These are phyloP conservation scores for Microplitis manilae DNA, from an alignment of 2,888 invertebrate genomes.

Conservation along the genomic window DNA sequence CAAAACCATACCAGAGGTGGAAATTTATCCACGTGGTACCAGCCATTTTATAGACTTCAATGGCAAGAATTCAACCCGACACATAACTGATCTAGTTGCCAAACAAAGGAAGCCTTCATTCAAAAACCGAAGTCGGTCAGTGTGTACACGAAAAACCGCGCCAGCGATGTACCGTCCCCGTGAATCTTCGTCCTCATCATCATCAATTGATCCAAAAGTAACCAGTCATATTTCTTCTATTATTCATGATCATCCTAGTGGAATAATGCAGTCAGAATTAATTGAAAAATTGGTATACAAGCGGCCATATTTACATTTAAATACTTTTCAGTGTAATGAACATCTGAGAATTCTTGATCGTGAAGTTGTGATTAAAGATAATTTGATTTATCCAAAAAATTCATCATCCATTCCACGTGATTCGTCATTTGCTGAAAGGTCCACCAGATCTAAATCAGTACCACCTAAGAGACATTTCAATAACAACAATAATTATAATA, in stretches of 20 bases:
- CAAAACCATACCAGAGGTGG: conserved; percentile 46
- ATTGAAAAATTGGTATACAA: background rate
- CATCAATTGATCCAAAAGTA: background rate
- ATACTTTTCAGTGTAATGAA: background rate
- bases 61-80: conserved; percentile 53
- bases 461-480: background rate
- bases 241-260: background rate
- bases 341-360: background rate
- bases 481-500: background rate
- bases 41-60: conserved; percentile 47
- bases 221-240: background rate
- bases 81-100: conserved; percentile 57
- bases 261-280: background rate
- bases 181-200: background rate
- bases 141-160: background rate
- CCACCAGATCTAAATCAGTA: background rate
- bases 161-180: background rate
- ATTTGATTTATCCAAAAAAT: conserved; percentile 17
- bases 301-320: background rate
- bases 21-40: conserved; percentile 30
- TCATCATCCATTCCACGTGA: background rate
- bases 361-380: background rate
- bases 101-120: conserved; percentile 45
- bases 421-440: background rate
- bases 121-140: background rate